Percentiles rank a stretch among this genome's conserved stretches.
Conservation (phyloP, 1,140 invertebrate genomes). For the Stratiolaelaps scimitus region DNA sequence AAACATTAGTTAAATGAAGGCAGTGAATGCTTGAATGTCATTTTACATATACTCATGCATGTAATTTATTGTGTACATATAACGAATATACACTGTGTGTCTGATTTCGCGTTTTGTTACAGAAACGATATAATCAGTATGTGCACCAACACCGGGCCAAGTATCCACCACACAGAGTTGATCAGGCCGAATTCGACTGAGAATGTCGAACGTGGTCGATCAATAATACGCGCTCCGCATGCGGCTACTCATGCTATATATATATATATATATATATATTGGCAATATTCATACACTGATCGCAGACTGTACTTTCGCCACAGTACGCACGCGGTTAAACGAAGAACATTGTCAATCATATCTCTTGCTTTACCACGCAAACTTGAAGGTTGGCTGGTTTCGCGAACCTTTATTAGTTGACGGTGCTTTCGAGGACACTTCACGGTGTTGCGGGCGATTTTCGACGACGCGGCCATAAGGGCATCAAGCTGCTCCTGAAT, state of each 20-base stretch:
- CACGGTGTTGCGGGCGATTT: not conserved
- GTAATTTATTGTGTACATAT: too few species aligned
- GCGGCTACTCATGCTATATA: not conserved
- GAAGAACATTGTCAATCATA: not conserved
- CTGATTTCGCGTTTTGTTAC: too few species aligned
- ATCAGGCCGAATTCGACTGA: too few species aligned
- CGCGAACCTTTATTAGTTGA: slow-evolving; percentile 5
- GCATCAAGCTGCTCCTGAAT: slow-evolving; percentile 24
- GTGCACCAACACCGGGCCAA: too few species aligned
- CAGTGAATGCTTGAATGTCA: too few species aligned
- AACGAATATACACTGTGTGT: too few species aligned
- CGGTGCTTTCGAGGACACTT: slow-evolving; percentile 25
- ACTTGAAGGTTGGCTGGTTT: not conserved
- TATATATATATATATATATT: not conserved
- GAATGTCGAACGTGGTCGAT: too few species aligned
- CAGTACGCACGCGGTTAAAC: not conserved
- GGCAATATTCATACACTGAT: not conserved
- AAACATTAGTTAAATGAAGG: too few species aligned
- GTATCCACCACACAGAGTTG: too few species aligned
- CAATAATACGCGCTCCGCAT: not conserved
- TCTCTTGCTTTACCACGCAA: not conserved
- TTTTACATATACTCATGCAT: too few species aligned
- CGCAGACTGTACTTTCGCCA: too few species aligned
- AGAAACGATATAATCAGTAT: too few species aligned
- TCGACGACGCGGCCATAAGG: slow-evolving; percentile 10